Evolutionary conservation across 2,113 vertebrate species (phyloP).

Genomic region (Sorex araneus): DNA sequence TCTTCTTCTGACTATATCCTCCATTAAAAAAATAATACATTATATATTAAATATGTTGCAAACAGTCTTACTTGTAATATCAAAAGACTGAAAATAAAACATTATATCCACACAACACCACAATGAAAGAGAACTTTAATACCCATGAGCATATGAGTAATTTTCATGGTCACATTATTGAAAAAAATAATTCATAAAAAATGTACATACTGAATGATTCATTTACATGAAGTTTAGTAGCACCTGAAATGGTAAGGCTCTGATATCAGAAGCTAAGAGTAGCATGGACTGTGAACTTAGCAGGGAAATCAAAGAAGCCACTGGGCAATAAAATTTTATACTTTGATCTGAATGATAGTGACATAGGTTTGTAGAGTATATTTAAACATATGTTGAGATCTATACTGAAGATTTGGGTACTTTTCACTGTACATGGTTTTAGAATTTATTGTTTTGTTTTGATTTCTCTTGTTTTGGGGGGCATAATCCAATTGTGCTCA

Average conservation of each 20-base stretch:
- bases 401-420: background rate
- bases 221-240: conserved; percentile 44
- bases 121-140: background rate
- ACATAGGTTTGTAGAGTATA: background rate
- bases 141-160: background rate
- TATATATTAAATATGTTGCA: too few species aligned
- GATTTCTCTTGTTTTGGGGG: too few species aligned
- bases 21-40: too few species aligned
- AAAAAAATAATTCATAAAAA: background rate
- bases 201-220: background rate
- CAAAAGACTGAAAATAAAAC: too few species aligned
- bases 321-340: background rate
- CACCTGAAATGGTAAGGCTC: background rate
- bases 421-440: background rate
- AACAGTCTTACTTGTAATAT: too few species aligned
- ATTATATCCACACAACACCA: background rate
- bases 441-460: too few species aligned
- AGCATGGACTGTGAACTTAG: background rate
- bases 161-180: background rate
- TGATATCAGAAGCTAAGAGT: background rate
- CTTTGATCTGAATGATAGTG: background rate
- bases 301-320: background rate
- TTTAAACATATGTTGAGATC: background rate
- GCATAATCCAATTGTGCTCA: too few species aligned
- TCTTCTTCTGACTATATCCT: too few species aligned